Evolutionary conservation across 1,140 invertebrate species (phyloP).

Genomic region (Asobara japonica): DNA sequence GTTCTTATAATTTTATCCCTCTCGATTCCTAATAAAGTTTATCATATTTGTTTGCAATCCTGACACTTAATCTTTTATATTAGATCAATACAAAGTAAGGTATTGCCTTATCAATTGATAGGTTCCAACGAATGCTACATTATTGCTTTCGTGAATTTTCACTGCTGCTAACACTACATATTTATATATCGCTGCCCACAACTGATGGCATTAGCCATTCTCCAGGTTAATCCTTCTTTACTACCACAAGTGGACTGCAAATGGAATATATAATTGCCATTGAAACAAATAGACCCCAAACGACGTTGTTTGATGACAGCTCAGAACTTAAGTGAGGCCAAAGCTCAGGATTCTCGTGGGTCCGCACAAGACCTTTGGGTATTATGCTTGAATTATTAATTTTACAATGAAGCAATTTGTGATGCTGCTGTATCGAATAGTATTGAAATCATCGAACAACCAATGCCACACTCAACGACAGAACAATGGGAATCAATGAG

Average conservation of each 20-base stretch:
- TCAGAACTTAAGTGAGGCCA: not conserved
- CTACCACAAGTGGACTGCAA: not conserved
- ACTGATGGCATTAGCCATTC: not conserved
- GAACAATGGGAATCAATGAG: not conserved
- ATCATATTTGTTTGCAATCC: too few relatives aligned
- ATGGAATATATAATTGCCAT: not conserved
- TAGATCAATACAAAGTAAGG: too few relatives aligned
- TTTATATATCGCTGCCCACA: not conserved
- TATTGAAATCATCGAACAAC: not conserved
- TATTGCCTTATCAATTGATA: too few relatives aligned
- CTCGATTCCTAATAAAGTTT: too few relatives aligned
- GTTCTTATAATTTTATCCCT: too few relatives aligned
- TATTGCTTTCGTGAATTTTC: too few relatives aligned
- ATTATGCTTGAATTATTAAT: constrained; percentile 2
- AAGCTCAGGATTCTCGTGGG: not conserved
- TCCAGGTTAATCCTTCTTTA: not conserved
- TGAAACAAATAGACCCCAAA: not conserved
- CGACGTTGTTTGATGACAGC: not conserved
- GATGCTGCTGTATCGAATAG: not conserved
- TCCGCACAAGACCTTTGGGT: not conserved
- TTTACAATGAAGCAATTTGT: not conserved
- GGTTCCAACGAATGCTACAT: too few relatives aligned
- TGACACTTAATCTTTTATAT: too few relatives aligned
- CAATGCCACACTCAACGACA: not conserved
- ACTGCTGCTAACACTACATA: too few relatives aligned